Conservation (phyloP, 2,888 invertebrate genomes). For the Ctena decussata region DNA sequence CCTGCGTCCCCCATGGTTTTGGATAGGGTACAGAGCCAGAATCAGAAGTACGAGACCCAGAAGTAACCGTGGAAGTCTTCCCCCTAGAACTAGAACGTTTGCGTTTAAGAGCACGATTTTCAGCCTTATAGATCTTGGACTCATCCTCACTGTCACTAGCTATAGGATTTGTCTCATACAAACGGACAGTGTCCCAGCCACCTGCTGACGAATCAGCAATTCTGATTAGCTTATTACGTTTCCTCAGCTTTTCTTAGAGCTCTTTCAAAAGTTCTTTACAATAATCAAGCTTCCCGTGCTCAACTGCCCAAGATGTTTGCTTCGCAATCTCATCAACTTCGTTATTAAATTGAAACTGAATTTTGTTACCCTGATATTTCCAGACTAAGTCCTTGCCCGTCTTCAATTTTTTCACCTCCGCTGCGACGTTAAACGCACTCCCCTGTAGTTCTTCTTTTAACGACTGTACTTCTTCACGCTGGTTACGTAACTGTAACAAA, state of each 20-base stretch:
- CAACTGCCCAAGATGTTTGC: slow-evolving; percentile 20
- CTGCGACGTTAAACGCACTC: not conserved
- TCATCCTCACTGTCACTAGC: slow-evolving; percentile 45
- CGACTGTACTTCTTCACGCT: too few species aligned
- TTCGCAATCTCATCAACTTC: slow-evolving; percentile 10
- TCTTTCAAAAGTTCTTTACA: not conserved
- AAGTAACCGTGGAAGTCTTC: too few species aligned
- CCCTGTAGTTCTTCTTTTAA: too few species aligned
- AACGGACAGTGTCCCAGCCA: slow-evolving; percentile 32
- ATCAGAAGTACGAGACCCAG: too few species aligned
- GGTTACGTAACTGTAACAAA: too few species aligned
- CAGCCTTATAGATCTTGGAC: too few species aligned
- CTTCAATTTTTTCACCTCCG: slow-evolving; percentile 30
- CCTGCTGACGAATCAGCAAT: slow-evolving; percentile 40
- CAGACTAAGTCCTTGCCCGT: slow-evolving; percentile 11
- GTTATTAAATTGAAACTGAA: slow-evolving; percentile 21
- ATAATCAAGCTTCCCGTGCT: slow-evolving; percentile 24
- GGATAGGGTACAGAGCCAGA: too few species aligned
- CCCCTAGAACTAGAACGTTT: too few species aligned
- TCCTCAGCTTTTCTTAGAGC: not conserved
- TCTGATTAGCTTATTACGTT: slow-evolving; percentile 6
- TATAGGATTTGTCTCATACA: slow-evolving; percentile 38
- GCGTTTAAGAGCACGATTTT: too few species aligned
- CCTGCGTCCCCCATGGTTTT: too few species aligned
- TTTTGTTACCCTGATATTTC: slow-evolving; percentile 32